Percentiles rank a stretch among this genome's conserved stretches.
Evolutionary conservation across 2,797 vertebrate species (phyloP).

Genomic region (Eurystomus glaucurus): DNA sequence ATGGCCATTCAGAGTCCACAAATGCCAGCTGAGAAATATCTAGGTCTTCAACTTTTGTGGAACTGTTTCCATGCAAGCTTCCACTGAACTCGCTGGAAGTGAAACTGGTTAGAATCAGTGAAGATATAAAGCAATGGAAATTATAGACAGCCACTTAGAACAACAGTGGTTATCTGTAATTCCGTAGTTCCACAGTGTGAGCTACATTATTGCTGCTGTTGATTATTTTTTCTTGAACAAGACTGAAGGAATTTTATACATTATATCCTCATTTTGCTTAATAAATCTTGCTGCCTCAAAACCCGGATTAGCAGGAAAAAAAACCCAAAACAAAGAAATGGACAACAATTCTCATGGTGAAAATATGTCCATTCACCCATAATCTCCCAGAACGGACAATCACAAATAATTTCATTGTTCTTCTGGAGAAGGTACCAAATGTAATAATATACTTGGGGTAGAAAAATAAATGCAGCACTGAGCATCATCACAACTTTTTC

Average conservation of each 20-base stretch:
- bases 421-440: not conserved
- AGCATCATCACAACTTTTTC: not conserved
- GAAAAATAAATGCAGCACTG: not conserved
- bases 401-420: not conserved
- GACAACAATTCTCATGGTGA: not conserved
- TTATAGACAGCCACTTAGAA: not conserved
- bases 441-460: not conserved
- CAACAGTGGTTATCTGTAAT: not conserved
- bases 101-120: not conserved
- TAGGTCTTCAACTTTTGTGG: not conserved
- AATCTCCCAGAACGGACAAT: not conserved
- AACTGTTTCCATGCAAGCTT: not conserved
- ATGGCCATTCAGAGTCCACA: not conserved
- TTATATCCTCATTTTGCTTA: slow-evolving; percentile 28
- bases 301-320: slow-evolving; percentile 3
- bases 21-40: not conserved
- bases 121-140: not conserved
- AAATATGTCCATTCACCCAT: not conserved
- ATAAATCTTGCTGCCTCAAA: slow-evolving; percentile 61
- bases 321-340: not conserved
- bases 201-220: not conserved
- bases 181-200: not conserved
- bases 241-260: not conserved
- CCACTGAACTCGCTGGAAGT: not conserved
- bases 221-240: not conserved